phyloP scores from a whole-genome alignment of 2,113 vertebrate species.

The Rhinoptilus africanus region DNA sequence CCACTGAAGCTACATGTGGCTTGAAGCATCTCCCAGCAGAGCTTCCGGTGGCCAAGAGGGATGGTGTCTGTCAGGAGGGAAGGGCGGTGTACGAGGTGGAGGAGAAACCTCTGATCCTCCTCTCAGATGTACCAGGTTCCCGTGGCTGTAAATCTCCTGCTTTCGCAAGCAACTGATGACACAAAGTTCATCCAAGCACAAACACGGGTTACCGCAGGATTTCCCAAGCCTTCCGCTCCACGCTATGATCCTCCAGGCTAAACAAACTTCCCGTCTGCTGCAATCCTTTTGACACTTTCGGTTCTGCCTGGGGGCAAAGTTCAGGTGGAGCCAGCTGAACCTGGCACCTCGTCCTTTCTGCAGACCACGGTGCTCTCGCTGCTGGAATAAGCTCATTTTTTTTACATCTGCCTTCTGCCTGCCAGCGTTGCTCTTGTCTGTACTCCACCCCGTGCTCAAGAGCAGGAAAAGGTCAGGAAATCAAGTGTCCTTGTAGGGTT shows the following conservation, averaged over 20 bases:
- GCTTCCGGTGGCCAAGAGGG: background rate
- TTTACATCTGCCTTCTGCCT: background rate
- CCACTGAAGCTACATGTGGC: background rate
- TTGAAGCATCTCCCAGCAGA: background rate
- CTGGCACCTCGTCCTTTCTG: background rate
- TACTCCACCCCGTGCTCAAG: rapidly evolving
- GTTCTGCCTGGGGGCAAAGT: background rate
- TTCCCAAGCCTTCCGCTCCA: background rate
- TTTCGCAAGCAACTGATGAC: background rate
- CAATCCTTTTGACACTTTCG: background rate
- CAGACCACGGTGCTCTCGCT: background rate
- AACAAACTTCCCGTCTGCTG: background rate
- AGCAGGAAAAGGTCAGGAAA: background rate
- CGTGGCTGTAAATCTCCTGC: background rate
- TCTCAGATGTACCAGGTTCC: background rate
- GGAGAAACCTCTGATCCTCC: background rate
- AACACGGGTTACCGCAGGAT: background rate
- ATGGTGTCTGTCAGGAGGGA: background rate
- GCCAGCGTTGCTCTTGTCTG: background rate
- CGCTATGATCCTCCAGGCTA: background rate
- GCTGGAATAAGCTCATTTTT: background rate
- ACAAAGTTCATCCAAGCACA: background rate
- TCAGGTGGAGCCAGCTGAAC: background rate
- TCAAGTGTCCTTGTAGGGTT: background rate
- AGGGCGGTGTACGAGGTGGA: background rate